Conservation (phyloP, 2,888 invertebrate species). For the Baccha elongata region DNA sequence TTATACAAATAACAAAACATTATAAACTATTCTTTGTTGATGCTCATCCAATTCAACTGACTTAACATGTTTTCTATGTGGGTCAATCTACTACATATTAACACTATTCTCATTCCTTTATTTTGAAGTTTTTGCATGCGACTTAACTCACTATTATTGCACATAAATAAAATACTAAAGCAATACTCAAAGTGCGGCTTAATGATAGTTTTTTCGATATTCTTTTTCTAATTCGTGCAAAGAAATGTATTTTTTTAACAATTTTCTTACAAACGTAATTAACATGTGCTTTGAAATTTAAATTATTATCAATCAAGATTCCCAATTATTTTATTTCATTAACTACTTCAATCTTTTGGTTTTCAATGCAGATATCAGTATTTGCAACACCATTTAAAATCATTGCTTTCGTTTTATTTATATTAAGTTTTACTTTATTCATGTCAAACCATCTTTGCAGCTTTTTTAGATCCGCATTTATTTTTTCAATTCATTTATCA, state of each 20-base stretch:
- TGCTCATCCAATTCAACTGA: no score
- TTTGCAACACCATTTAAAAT: neutral
- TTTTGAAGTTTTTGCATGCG: slow-evolving; percentile 16
- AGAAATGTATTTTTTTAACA: neutral
- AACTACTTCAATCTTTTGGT: neutral
- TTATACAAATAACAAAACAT: no score
- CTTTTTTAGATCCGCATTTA: neutral
- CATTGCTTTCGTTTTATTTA: slow-evolving; percentile 18
- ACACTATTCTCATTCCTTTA: slow-evolving; percentile 18
- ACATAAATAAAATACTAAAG: no score
- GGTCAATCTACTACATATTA: slow-evolving; percentile 1
- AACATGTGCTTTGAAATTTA: neutral
- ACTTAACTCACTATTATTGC: neutral
- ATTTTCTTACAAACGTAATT: neutral
- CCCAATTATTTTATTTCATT: neutral
- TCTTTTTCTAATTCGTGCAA: neutral
- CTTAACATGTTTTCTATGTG: neutral
- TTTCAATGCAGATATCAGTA: neutral
- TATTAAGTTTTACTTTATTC: slow-evolving; percentile 16
- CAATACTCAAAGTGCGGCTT: neutral
- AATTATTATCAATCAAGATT: neutral
- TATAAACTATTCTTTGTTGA: no score
- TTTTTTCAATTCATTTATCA: neutral
- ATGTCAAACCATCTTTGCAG: neutral
- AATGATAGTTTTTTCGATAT: neutral